Evolutionary conservation across 2,888 invertebrate species (phyloP).

Genomic region (Macropis europaea): DNA sequence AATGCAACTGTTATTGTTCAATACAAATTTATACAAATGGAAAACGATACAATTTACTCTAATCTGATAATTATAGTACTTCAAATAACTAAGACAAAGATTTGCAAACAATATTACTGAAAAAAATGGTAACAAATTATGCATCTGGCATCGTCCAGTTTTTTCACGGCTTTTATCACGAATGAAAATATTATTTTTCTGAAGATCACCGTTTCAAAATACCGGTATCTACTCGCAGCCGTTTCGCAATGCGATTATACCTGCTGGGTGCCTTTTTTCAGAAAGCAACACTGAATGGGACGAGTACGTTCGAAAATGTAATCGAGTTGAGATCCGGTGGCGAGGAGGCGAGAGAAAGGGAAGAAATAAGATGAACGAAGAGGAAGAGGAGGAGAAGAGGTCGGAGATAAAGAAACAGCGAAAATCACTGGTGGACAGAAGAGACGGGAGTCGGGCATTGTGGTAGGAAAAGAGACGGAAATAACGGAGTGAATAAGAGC

Average conservation of each 20-base stretch:
- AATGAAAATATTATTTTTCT: too few species aligned
- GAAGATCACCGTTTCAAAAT: neutral
- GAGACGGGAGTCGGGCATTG: conserved; percentile 5
- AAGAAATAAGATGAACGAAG: conserved; percentile 35
- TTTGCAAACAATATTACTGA: too few species aligned
- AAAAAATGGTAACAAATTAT: too few species aligned
- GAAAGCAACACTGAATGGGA: conserved; percentile 22
- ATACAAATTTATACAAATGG: too few species aligned
- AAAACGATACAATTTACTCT: too few species aligned
- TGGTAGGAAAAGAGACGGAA: conserved; percentile 17
- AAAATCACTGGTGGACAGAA: conserved; percentile 18
- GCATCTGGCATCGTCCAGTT: too few species aligned
- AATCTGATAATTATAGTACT: too few species aligned
- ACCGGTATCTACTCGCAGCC: neutral
- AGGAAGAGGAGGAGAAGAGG: conserved; percentile 19
- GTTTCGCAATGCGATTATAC: neutral
- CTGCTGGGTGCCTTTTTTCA: neutral
- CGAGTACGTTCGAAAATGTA: conserved; percentile 52
- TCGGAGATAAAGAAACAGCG: conserved; percentile 29
- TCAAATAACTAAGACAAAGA: too few species aligned
- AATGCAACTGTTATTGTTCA: too few species aligned
- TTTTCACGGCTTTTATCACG: too few species aligned
- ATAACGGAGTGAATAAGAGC: conserved; percentile 22
- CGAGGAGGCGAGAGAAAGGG: conserved; percentile 20
- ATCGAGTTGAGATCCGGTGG: conserved; percentile 43